Evolutionary conservation across 2,797 vertebrate species (phyloP).

Genomic region (Hemitrygon akajei): DNA sequence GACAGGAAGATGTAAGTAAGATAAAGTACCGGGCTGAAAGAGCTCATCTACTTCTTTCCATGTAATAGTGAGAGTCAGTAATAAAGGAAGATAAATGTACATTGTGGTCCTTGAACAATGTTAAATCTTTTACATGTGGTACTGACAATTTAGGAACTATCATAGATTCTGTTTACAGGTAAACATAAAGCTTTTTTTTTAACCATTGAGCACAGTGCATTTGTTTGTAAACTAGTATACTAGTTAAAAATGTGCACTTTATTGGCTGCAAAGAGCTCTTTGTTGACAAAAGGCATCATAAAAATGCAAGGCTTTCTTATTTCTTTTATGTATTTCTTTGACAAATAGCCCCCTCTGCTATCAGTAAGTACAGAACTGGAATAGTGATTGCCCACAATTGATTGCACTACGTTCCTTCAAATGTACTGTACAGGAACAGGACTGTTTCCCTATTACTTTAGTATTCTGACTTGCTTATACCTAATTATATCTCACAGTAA

Average conservation of each 20-base stretch:
- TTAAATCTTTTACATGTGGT: background rate
- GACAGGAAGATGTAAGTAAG: background rate
- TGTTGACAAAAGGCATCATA: background rate
- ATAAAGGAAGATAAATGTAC: conserved; percentile 24
- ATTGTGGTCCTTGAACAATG: background rate
- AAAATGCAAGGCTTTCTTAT: background rate
- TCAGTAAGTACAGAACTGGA: background rate
- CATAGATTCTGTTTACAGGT: background rate
- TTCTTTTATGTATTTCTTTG: background rate
- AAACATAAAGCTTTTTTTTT: background rate
- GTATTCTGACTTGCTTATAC: background rate
- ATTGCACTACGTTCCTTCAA: no score
- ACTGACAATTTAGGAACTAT: background rate
- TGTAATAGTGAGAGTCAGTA: background rate
- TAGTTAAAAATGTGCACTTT: background rate
- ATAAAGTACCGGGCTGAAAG: background rate
- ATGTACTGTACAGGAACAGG: background rate
- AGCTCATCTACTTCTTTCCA: background rate
- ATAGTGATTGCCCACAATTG: background rate
- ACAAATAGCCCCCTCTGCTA: background rate
- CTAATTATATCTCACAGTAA: background rate
- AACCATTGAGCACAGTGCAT: background rate
- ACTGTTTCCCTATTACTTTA: background rate
- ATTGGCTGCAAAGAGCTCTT: background rate
- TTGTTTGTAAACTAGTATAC: background rate